Base-by-base conservation (phyloP, 1,140 invertebrate species). In the Arion vulgaris region DNA sequence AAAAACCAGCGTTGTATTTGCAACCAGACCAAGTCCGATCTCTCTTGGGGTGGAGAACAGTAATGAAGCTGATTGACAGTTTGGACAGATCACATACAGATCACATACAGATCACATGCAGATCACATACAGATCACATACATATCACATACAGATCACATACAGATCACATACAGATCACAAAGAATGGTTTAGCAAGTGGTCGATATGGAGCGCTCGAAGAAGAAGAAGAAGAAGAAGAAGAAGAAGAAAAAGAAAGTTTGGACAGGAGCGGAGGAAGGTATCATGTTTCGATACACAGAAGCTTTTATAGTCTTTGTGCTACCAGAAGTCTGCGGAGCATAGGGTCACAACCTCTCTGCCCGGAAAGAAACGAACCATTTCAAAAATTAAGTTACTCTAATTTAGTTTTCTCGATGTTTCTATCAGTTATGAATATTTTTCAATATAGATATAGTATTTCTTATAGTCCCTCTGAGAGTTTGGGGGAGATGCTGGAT, bases 371-470 rank as follows among this genome's bases (percentile, higher is more conserved):
- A 57, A 57, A 57, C 9, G 51, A 57, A 57, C 51, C 2, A 57
- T 57, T 57, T 26, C 51, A 23, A 4, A 23, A 57, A 57, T 57
- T 57, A 57, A 57, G 9, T 57, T 57, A 57, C 51, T 57, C 51
- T 15, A 57, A 57, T 57, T 23, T 57, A 23, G 51, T 57, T 57
- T 26, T 2, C 7, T 23, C 0, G 9, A 34, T n/a, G 53, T 2
- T 2, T 23, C 26, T n/a, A n/a, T 28, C 15, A 45, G 11, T 36
- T 76, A 76, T 76, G 41, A 76, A 45, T 39, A 28, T 49, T 57
- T n/a, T 51, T 49, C 26, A 49, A 28, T 76, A 51, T 26, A 51
- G 41, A 51, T 51, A 76, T 76, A 76, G 45, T 39, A 49, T 53
- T 51, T 28, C 28, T 34, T 51, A n/a, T 15, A 51, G 41, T 76